Evolutionary conservation across 1,140 invertebrate species (phyloP).

Genomic region (Drosophila nasuta): DNA sequence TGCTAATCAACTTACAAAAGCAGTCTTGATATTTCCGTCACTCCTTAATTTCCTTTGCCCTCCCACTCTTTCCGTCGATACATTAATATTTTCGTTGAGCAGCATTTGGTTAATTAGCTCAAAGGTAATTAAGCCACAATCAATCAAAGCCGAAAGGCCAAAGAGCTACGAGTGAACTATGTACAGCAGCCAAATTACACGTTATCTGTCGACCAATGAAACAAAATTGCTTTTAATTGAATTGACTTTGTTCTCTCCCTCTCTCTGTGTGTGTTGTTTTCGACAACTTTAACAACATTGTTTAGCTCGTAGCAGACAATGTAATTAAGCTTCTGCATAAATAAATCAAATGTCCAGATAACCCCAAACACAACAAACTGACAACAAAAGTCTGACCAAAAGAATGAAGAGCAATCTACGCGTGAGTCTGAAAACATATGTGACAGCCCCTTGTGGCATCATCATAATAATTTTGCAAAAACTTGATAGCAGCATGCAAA

Average conservation of each 20-base stretch:
- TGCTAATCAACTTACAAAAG: constrained; percentile 18
- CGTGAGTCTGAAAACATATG: constrained; percentile 26
- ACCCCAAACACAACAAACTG: neutral
- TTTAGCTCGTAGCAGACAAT: constrained; percentile 20
- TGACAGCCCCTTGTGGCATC: constrained; percentile 15
- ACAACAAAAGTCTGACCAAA: constrained; percentile 11
- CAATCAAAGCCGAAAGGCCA: constrained; percentile 40
- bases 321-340: constrained; percentile 39
- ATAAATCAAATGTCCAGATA: constrained; percentile 34
- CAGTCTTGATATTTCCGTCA: constrained; percentile 1
- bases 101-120: constrained; percentile 44
- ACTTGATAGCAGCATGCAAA: constrained; percentile 34
- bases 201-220: constrained; percentile 28
- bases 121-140: constrained; percentile 54
- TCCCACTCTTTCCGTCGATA: neutral
- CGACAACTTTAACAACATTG: constrained; percentile 38
- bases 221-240: constrained; percentile 56
- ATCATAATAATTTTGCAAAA: constrained; percentile 31
- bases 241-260: constrained; percentile 32
- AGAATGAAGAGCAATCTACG: constrained; percentile 18
- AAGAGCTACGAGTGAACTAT: neutral
- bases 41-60: neutral
- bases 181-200: constrained; percentile 18
- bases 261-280: neutral
- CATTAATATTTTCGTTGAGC: constrained; percentile 36